phyloP scores from a whole-genome alignment of 2,888 invertebrate species.

The Halocaridina rubra region DNA sequence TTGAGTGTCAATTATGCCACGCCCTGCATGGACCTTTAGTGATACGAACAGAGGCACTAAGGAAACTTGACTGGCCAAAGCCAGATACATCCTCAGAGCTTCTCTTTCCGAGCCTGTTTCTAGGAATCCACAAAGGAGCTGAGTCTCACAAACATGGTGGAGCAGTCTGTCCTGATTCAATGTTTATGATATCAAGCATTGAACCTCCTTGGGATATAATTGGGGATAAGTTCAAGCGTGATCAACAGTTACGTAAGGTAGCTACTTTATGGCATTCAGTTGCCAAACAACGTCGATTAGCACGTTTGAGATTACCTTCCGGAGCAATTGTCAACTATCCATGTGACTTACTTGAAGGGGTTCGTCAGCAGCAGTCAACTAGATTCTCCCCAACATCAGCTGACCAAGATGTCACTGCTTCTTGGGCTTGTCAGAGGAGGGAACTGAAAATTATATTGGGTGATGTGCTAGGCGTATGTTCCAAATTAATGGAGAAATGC shows the following conservation, averaged over 20 bases:
- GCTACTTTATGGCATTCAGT: constrained; percentile 27
- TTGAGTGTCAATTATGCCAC: constrained; percentile 45
- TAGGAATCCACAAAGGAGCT: constrained; percentile 19
- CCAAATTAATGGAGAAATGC: background rate
- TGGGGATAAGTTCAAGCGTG: background rate
- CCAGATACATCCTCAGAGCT: background rate
- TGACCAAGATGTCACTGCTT: background rate
- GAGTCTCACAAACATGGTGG: constrained; percentile 28
- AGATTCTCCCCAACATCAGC: background rate
- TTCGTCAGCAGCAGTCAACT: background rate
- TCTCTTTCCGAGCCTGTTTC: constrained; percentile 35
- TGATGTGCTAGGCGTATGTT: background rate
- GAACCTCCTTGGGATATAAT: constrained; percentile 32
- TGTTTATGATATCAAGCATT: constrained; percentile 17
- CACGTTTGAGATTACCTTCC: constrained; percentile 31
- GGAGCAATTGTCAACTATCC: constrained; percentile 33
- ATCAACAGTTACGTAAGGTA: constrained; percentile 5
- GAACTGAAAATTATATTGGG: constrained; percentile 1
- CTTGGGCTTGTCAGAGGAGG: constrained; percentile 23
- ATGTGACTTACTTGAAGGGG: constrained; percentile 22
- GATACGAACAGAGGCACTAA: constrained; percentile 18
- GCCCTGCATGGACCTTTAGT: constrained; percentile 29
- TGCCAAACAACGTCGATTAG: background rate
- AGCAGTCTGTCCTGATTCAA: constrained; percentile 27
- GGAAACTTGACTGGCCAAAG: constrained; percentile 18